Percentiles rank a stretch among this genome's conserved stretches.
These are phyloP conservation scores for Drosophila longiperda DNA, from an alignment of 2,888 invertebrate species.

Conservation along the genomic window DNA sequence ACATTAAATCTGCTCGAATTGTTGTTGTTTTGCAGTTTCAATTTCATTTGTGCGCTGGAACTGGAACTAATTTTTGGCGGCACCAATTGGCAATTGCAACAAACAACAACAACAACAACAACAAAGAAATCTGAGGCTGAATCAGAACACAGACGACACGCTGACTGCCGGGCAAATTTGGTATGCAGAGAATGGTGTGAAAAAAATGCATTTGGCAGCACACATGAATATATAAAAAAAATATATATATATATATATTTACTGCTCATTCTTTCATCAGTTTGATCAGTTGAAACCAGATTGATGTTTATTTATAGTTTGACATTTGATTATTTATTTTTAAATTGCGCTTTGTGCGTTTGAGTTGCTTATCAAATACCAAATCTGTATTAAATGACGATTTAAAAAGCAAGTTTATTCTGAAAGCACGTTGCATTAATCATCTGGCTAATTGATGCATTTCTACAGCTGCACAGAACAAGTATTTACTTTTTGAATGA, in stretches of 20 bases:
- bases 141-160: slow-evolving; percentile 61
- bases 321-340: slow-evolving; percentile 1
- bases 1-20: slow-evolving; percentile 5
- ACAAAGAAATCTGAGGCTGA: slow-evolving; percentile 9
- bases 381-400: slow-evolving; percentile 20
- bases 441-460: slow-evolving; percentile 23
- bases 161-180: slow-evolving; percentile 58
- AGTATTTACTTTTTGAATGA: slow-evolving; percentile 1
- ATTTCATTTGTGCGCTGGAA: slow-evolving; percentile 74
- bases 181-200: slow-evolving; percentile 62
- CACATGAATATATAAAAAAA: background rate
- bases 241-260: background rate
- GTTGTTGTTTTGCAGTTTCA: slow-evolving; percentile 62
- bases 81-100: slow-evolving; percentile 56
- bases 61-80: slow-evolving; percentile 74
- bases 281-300: background rate
- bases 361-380: slow-evolving; percentile 25
- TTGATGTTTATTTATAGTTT: background rate
- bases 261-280: no score
- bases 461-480: slow-evolving; percentile 12
- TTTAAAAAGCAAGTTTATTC: slow-evolving; percentile 11
- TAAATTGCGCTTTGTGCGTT: background rate
- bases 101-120: slow-evolving; percentile 10
- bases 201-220: slow-evolving; percentile 64
- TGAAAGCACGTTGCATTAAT: slow-evolving; percentile 12